These are phyloP conservation scores for Pipa parva DNA, from an alignment of 2,113 vertebrate species.

Conservation along the genomic window DNA sequence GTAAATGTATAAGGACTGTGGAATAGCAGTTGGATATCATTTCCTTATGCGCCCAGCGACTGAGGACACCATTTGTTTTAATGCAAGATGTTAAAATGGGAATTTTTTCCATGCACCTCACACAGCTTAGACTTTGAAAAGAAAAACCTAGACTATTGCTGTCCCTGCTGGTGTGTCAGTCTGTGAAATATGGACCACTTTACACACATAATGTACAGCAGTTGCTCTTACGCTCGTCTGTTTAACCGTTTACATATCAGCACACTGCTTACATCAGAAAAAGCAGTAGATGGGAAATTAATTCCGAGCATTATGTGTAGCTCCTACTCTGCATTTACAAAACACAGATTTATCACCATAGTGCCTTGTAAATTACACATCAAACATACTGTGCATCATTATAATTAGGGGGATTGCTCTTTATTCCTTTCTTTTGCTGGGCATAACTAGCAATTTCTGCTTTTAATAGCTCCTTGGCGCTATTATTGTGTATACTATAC, in stretches of 20 bases:
- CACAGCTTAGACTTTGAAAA: not conserved
- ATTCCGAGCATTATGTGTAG: conserved; percentile 1
- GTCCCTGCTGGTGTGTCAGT: conserved; percentile 50
- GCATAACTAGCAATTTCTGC: conserved; percentile 35
- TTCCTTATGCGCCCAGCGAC: too few relatives aligned
- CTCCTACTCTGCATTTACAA: conserved; percentile 22
- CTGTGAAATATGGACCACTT: conserved; percentile 57
- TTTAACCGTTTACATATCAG: conserved; percentile 28
- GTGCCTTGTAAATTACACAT: conserved; percentile 36
- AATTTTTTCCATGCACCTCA: not conserved
- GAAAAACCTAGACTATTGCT: conserved; percentile 54
- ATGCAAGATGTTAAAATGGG: conserved; percentile 27
- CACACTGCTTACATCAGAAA: not conserved
- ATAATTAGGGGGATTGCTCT: conserved; percentile 37
- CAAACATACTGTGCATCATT: conserved; percentile 34
- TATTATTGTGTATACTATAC: conserved; percentile 23
- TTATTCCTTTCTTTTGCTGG: conserved; percentile 18
- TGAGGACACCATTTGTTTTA: too few relatives aligned
- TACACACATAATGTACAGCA: conserved; percentile 51
- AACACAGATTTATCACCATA: conserved; percentile 30
- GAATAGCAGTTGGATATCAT: too few relatives aligned
- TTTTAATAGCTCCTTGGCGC: conserved; percentile 29
- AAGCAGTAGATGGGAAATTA: not conserved
- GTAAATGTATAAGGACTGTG: too few relatives aligned
- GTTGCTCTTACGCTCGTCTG: conserved; percentile 6